A percentile compares a stretch with the other conserved stretches of the same genome.
Conservation (phyloP, 2,797 vertebrate species). For the Poecile montanus region DNA sequence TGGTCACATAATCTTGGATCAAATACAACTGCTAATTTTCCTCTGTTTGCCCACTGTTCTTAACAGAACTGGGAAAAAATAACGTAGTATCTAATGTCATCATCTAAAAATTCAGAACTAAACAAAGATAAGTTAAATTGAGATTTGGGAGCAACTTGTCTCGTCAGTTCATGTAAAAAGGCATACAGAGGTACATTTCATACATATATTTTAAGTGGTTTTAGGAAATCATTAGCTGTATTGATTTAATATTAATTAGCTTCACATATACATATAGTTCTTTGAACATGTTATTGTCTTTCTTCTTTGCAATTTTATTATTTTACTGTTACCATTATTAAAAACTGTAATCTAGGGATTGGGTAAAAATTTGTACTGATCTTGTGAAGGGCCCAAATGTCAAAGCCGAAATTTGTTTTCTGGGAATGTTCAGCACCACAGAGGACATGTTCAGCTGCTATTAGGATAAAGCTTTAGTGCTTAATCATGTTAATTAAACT, state of each 20-base stretch:
- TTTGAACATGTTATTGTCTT: background rate
- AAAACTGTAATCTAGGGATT: background rate
- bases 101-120: background rate
- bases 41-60: background rate
- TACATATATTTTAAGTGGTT: background rate
- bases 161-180: background rate
- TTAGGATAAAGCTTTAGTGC: background rate
- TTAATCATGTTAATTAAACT: slow-evolving; percentile 8
- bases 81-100: background rate
- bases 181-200: background rate
- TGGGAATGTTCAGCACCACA: background rate
- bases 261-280: background rate
- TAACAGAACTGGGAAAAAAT: background rate
- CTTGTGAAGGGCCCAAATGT: background rate
- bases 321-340: background rate
- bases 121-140: background rate
- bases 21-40: background rate
- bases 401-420: background rate
- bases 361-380: background rate
- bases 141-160: background rate
- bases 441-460: background rate
- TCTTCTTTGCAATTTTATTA: background rate
- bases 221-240: background rate
- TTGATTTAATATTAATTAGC: background rate
- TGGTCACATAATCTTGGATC: background rate